Conservation (phyloP, 2,113 vertebrate species). For the Sturnira hondurensis region DNA sequence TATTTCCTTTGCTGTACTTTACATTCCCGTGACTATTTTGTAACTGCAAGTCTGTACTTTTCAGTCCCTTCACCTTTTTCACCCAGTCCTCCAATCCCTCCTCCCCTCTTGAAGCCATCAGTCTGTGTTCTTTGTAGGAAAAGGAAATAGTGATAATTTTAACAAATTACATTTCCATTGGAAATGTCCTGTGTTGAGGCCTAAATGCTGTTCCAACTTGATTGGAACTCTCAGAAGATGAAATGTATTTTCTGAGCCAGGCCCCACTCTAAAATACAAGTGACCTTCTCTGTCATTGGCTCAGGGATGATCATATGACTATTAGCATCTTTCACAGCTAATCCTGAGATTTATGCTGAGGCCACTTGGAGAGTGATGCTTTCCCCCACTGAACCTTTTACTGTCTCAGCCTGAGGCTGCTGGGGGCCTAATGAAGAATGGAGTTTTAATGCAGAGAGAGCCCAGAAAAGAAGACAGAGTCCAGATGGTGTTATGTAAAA, state of each 20-base stretch:
- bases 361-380: neutral
- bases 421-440: neutral
- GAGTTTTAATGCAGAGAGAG: neutral
- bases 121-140: neutral
- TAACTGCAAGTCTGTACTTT: neutral
- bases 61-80: neutral
- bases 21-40: neutral
- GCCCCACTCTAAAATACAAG: neutral
- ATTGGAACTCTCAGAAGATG: neutral
- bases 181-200: neutral
- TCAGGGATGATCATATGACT: neutral
- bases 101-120: neutral
- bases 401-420: neutral
- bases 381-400: neutral
- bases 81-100: neutral
- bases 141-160: neutral
- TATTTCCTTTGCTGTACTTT: neutral
- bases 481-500: neutral
- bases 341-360: neutral
- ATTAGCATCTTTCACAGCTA: neutral
- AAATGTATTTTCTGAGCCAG: neutral
- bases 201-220: neutral
- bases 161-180: neutral
- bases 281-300: neutral
- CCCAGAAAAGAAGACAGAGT: neutral